Evolutionary conservation across 1,140 invertebrate species (phyloP), one percentile per base, ranked within the genome.

Genomic region (Scylla paramamosain): DNA sequence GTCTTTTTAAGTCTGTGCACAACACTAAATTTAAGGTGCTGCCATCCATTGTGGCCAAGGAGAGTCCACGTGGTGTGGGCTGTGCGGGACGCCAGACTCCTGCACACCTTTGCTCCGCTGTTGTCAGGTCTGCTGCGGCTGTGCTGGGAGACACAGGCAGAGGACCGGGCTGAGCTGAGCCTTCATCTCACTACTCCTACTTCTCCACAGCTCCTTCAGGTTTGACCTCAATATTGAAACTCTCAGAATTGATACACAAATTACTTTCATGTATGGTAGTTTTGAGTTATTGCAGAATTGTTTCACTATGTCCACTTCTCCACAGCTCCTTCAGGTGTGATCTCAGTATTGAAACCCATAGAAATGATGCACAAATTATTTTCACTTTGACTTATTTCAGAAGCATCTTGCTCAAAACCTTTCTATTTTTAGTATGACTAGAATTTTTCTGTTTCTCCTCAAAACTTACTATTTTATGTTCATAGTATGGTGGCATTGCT

Each of bases 61-160:
- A 83, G 94, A 77, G 31, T 95, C 7, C 94, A 95, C 29, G 82
- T 95, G 48, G 83, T 95, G 31, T 95, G 94, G 94, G 91, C 92
- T 20, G 91, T 95, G 83, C 86, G 94, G 59, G 91, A 95, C 29
- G 94, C 94, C n/a, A 48, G 94, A 12, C 94, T 95, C 84, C 29
- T 95, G 28, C 14, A 92, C 28, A 87, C 91, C 31, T 31, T 95
- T 31, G 94, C 94, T 12, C 94, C 90, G 39, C 77, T 95, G 59
- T 48, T 95, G 0, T 92, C 91, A 20, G 88, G 84, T 88, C 91
- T 95, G n/a, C 86, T 95, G 20, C 90, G 14, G 31, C 90, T 45
- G 28, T 93, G 91, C 39, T 95, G 94, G 94, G 77, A 95, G 91
- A 67, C 91, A 20, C 52, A 88, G 25, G 84, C 39, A 12, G 94